These are phyloP conservation scores for Odobenus rosmarus DNA, from an alignment of 2,113 vertebrate species.

Conservation along the genomic window DNA sequence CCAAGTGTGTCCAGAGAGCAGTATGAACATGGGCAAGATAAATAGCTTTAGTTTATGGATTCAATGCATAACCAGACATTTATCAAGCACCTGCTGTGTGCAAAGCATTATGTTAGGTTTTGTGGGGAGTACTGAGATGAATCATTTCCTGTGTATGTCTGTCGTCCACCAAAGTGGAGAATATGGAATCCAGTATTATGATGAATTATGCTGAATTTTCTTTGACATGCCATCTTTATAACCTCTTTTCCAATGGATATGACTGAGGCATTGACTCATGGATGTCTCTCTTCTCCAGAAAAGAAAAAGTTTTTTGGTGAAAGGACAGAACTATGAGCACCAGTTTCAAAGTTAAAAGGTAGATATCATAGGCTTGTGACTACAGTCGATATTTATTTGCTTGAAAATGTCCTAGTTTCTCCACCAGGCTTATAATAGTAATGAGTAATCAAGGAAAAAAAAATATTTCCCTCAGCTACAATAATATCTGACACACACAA, in stretches of 20 bases:
- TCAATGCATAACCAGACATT: slow-evolving; percentile 75
- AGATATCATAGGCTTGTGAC: background rate
- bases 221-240: background rate
- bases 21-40: slow-evolving; percentile 78
- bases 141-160: background rate
- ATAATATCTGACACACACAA: background rate
- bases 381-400: background rate
- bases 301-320: background rate
- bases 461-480: background rate
- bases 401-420: slow-evolving; percentile 24
- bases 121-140: background rate
- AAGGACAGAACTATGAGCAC: background rate
- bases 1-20: slow-evolving; percentile 74
- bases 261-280: background rate
- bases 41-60: slow-evolving; percentile 85
- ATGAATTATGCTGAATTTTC: background rate
- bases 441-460: background rate
- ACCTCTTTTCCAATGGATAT: background rate
- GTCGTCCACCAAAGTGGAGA: background rate
- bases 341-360: background rate
- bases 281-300: background rate
- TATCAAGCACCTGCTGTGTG: slow-evolving; percentile 71
- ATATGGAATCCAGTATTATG: background rate
- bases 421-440: background rate
- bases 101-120: slow-evolving; percentile 75